These are phyloP conservation scores for Cynocephalus volans DNA, from an alignment of 2,113 vertebrate species.

Conservation along the genomic window DNA sequence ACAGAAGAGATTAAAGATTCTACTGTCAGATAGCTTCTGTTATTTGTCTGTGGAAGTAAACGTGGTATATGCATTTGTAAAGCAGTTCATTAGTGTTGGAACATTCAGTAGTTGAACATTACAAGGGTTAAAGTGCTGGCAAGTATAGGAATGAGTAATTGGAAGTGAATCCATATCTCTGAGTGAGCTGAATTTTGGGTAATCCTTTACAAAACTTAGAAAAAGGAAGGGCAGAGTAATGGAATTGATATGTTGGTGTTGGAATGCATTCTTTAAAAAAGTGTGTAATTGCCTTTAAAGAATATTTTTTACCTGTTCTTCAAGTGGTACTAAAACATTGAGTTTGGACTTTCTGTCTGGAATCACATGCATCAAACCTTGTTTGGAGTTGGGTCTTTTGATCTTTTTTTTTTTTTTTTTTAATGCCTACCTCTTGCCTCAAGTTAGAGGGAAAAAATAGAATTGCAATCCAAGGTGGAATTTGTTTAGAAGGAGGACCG, in stretches of 20 bases:
- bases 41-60: background rate
- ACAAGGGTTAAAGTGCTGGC: background rate
- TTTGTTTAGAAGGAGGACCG: background rate
- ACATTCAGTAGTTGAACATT: background rate
- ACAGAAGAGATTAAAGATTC: background rate
- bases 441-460: background rate
- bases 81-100: background rate
- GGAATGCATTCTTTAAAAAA: background rate
- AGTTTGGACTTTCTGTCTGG: background rate
- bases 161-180: background rate
- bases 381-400: background rate
- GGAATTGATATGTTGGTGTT: background rate
- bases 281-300: background rate
- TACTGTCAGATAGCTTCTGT: background rate
- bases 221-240: background rate
- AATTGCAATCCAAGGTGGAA: background rate
- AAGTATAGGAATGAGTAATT: background rate
- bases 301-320: background rate
- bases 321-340: background rate
- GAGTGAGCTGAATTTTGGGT: background rate
- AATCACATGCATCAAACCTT: background rate
- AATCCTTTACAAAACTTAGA: background rate
- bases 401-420: background rate
- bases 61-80: background rate
- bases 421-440: background rate